Evolutionary conservation across 2,888 invertebrate species (phyloP).

Genomic region (Urechis unicinctus): DNA sequence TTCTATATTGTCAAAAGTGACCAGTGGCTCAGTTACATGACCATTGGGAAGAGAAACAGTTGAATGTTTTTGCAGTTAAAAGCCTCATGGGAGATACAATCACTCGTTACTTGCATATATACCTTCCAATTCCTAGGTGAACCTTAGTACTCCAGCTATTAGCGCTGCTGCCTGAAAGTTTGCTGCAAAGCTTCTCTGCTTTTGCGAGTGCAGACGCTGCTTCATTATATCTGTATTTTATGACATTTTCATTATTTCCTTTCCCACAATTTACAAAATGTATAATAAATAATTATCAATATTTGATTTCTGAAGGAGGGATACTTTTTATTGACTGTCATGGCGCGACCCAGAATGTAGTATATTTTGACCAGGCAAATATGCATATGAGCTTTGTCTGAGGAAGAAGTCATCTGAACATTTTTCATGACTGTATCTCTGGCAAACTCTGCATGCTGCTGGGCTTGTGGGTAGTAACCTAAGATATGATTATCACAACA

Average conservation of each 20-base stretch:
- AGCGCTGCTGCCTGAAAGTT: slow-evolving; percentile 25
- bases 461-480: slow-evolving; percentile 41
- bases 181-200: slow-evolving; percentile 35
- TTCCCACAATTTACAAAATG: slow-evolving; percentile 2
- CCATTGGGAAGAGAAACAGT: too few relatives aligned
- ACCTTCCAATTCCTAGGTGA: too few relatives aligned
- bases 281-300: neutral
- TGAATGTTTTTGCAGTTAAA: too few relatives aligned
- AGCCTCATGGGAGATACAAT: too few relatives aligned
- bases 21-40: too few relatives aligned
- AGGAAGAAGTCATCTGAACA: slow-evolving; percentile 29
- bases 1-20: too few relatives aligned
- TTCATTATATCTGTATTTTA: slow-evolving; percentile 23
- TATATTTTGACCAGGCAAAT: slow-evolving; percentile 36
- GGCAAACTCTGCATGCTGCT: slow-evolving; percentile 40
- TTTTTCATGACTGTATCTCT: slow-evolving; percentile 34
- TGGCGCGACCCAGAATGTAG: slow-evolving; percentile 35
- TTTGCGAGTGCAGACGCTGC: slow-evolving; percentile 36
- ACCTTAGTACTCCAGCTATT: too few relatives aligned
- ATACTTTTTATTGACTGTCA: slow-evolving; percentile 37
- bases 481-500: neutral
- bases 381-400: slow-evolving; percentile 36
- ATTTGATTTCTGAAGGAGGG: slow-evolving; percentile 16
- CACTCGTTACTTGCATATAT: too few relatives aligned
- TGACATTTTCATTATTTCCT: neutral